Conservation (phyloP, 2,113 vertebrate species). For the Epinephelus lanceolatus region DNA sequence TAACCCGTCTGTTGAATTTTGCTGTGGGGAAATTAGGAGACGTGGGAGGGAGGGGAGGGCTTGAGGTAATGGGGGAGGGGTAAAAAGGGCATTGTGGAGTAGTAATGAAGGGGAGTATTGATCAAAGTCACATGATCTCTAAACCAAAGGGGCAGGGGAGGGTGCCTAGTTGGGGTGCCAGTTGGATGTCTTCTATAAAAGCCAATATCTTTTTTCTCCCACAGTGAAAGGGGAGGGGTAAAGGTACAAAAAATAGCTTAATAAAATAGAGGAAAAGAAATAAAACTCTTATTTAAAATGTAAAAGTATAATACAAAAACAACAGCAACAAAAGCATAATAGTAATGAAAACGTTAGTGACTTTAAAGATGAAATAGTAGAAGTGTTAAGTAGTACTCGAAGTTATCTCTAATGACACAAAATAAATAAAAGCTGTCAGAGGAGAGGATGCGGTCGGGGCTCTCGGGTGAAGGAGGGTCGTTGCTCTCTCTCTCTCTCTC, state of each 20-base stretch:
- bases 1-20: conserved; percentile 11
- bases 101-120: conserved; percentile 55
- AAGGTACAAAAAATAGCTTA: conserved; percentile 62
- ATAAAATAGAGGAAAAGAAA: conserved; percentile 64
- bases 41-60: conserved; percentile 17
- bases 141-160: conserved; percentile 36
- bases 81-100: conserved; percentile 42
- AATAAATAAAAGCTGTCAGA: conserved; percentile 81
- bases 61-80: conserved; percentile 29
- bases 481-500: conserved; percentile 74
- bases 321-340: conserved; percentile 70
- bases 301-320: conserved; percentile 76
- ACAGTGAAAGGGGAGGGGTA: conserved; percentile 46
- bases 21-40: conserved; percentile 8
- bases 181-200: conserved; percentile 37
- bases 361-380: conserved; percentile 67
- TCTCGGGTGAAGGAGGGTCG: conserved; percentile 62
- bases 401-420: conserved; percentile 72
- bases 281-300: conserved; percentile 64
- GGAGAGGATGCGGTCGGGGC: conserved; percentile 69
- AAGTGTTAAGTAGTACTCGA: conserved; percentile 65
- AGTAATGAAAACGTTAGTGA: conserved; percentile 74
- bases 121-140: conserved; percentile 43
- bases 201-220: conserved; percentile 28
- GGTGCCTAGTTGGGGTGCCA: conserved; percentile 39